Conservation (phyloP, 64 coral and sea anemone species). For the Porites australiensis region DNA sequence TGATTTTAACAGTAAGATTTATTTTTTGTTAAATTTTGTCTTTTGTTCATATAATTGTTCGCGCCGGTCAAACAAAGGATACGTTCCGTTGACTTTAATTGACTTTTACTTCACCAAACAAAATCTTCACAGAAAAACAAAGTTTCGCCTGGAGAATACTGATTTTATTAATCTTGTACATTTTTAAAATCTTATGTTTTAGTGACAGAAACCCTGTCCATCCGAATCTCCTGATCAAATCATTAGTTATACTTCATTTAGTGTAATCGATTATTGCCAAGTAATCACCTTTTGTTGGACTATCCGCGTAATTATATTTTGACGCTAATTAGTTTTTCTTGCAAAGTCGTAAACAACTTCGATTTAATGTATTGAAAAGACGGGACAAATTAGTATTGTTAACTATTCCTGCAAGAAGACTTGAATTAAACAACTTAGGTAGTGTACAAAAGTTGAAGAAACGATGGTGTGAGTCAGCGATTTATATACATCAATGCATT, state of each 20-base stretch:
- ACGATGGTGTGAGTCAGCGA: no score
- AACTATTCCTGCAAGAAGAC: no score
- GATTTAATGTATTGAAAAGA: no score
- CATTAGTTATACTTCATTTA: background rate
- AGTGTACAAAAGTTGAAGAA: no score
- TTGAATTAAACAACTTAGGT: no score
- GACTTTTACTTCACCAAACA: background rate
- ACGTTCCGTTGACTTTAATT: no score
- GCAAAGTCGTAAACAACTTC: no score
- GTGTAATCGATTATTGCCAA: background rate
- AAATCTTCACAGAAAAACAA: background rate
- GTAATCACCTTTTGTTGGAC: constrained; percentile 2
- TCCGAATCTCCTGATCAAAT: background rate
- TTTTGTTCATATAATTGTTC: constrained; percentile 6
- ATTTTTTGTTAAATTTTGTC: background rate
- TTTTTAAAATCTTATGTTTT: background rate
- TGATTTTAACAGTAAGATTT: background rate
- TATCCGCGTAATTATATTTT: background rate
- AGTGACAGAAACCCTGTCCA: constrained; percentile 1
- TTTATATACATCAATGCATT: no score
- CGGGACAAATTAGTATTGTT: no score
- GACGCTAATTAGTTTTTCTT: background rate
- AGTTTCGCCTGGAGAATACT: background rate
- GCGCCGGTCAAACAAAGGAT: background rate
- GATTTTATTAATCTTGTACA: background rate